phyloP scores from a whole-genome alignment of 2,888 invertebrate genomes.

The Pyralis farinalis region DNA sequence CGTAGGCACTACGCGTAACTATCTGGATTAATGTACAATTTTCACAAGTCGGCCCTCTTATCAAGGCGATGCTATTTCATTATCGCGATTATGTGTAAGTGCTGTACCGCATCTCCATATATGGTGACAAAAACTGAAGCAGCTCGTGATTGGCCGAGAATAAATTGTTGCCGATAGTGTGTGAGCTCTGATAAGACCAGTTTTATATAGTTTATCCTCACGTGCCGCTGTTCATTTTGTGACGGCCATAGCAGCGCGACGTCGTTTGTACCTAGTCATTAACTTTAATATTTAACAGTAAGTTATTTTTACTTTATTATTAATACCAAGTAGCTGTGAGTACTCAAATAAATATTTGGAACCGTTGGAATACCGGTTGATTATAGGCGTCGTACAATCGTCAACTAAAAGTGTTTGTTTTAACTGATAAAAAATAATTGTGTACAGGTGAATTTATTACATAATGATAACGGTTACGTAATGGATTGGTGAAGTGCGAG shows the following conservation, averaged over 20 bases:
- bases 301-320: constrained; percentile 40
- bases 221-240: constrained; percentile 65
- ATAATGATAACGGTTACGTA: constrained; percentile 33
- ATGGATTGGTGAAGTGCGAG: constrained; percentile 29
- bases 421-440: constrained; percentile 14
- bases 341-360: background rate
- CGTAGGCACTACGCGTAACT: constrained; percentile 2
- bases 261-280: constrained; percentile 57
- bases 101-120: constrained; percentile 84
- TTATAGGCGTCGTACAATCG: background rate
- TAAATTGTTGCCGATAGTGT: constrained; percentile 71
- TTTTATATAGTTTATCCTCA: constrained; percentile 79
- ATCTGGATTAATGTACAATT: constrained; percentile 4
- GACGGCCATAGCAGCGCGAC: constrained; percentile 61
- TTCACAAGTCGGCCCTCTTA: constrained; percentile 28
- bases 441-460: constrained; percentile 25
- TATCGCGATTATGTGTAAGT: constrained; percentile 49
- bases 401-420: constrained; percentile 5
- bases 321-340: constrained; percentile 9
- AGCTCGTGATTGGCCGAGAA: constrained; percentile 84
- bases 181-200: constrained; percentile 73
- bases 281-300: constrained; percentile 52
- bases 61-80: constrained; percentile 54
- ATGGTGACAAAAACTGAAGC: constrained; percentile 85
- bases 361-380: background rate